These are phyloP conservation scores for Propithecus perrieri DNA, from an alignment of 2,797 vertebrate genomes.

Conservation along the genomic window DNA sequence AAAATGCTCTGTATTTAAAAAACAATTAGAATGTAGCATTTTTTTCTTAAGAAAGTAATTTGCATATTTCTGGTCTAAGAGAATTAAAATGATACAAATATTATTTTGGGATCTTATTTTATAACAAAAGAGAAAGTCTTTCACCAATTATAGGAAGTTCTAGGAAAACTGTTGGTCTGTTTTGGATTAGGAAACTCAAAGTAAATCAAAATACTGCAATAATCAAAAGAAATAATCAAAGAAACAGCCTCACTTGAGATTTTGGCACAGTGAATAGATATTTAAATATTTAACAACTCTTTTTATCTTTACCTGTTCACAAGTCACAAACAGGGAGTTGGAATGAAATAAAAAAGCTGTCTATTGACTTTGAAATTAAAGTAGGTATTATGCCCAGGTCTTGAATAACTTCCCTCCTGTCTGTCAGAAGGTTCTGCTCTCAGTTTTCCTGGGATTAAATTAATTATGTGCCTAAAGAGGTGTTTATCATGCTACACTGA, in stretches of 20 bases:
- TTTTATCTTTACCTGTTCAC: constrained; percentile 67
- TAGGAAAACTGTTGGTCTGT: constrained; percentile 52
- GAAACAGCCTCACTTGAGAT: constrained; percentile 53
- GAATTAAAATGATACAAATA: constrained; percentile 47
- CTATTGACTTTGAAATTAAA: constrained; percentile 68
- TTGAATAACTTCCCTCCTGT: constrained; percentile 29
- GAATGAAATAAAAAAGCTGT: constrained; percentile 49
- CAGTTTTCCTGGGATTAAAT: constrained; percentile 21
- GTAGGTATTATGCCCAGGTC: not conserved
- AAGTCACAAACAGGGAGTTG: constrained; percentile 53
- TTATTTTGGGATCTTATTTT: constrained; percentile 18
- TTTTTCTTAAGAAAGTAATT: constrained; percentile 28
- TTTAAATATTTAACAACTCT: constrained; percentile 74
- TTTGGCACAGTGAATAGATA: constrained; percentile 55
- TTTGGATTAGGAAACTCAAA: constrained; percentile 55
- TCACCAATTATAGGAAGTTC: constrained; percentile 37
- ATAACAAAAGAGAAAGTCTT: constrained; percentile 63
- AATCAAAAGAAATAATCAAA: constrained; percentile 73
- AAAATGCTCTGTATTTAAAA: constrained; percentile 66
- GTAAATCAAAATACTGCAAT: constrained; percentile 63
- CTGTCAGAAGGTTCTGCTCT: not conserved
- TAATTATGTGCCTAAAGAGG: not conserved
- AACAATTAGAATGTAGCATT: constrained; percentile 32
- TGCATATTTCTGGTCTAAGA: constrained; percentile 37
- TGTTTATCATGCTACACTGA: not conserved